Base-by-base conservation (phyloP, 2,888 invertebrate species). In the Hypomecis atomaria region DNA sequence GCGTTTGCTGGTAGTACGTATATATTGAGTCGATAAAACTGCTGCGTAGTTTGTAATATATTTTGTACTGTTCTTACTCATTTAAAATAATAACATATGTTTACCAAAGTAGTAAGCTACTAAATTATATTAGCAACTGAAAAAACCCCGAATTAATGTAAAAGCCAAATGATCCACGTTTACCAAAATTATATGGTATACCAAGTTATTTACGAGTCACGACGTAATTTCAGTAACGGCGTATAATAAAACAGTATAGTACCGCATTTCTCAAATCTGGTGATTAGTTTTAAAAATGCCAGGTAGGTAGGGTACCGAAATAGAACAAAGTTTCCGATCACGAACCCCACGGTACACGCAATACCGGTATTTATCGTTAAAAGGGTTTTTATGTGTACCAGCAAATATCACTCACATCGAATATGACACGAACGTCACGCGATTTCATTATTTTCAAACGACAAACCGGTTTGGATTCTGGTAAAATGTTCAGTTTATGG, bases 281-380 rank as follows among this genome's bases (percentile, higher is more conserved):
- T 57, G 59, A 60, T 66, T 63, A 59, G 59, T 60, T 63, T 59
- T 34, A 63, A 66, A 66, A 66, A 60, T 53, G 49, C 38, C 40
- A 13, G 58, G 44, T 59, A 54, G 52, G 53, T 49, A 45, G 49
- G 43, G 61, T 5, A 56, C 65, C 48, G 53, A 71, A 65, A 72
- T 71, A 67, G 65, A 60, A 56, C 64, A 47, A 61, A 62, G 66
- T 68, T 71, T 67, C 65, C 71, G 71, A 71, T 69, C 72, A 72
- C 71, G 72, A 60, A 69, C 53, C 59, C 59, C 56, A 44, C 65
- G 50, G 64, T 48, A 60, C 71, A 72, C 72, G 72, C 72, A 71
- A 72, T 67, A 68, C 65, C 53, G 64, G 65, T 72, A 72, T 71
- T 72, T 72, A 72, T 68, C 66, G 69, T 69, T 71, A 72, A 72